Evolutionary conservation across 2,888 invertebrate genomes (phyloP), one percentile per base, ranked within the genome.

Genomic region (Agrotis puta): DNA sequence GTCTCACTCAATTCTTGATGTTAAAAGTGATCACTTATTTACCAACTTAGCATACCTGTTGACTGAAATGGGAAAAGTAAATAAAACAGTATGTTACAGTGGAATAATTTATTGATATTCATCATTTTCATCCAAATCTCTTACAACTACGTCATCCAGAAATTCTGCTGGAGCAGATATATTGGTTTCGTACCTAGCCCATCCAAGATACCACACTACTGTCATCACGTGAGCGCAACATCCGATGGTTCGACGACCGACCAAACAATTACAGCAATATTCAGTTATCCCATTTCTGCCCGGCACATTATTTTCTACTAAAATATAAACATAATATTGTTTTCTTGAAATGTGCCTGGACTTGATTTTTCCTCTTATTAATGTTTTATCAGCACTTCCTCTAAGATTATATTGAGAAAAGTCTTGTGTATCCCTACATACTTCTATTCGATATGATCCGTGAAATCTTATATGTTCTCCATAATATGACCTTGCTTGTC

Each of bases 391-490:
- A 59, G 14, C 65, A 62, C 47, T 61, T 66, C 65, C 64, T 66
- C 65, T 64, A 0, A 64, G 54, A 58, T 58, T 58, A 58, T 58
- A 58, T 16, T 58, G 58, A 43, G 43, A 58, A 62, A 62, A 62
- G 1, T 64, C 63, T 64, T 64, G 64, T 62, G 20, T 64, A 1
- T 62, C 64, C 45, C 63, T 45, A 62, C 63, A 64, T 64, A 64
- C 2, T 64, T 64, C 45, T 47, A 62, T 63, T 18, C 63, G 2
- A 48, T 65, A 64, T 43, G 66, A 65, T 66, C 66, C 66, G 1
- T 67, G 66, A 65, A 67, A 67, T 9, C 50, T 3, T 2, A 66
- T 64, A 64, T 66, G 65, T 64, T 66, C 66, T 0, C 66, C 66
- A 0, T 67, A 66, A 1, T 65, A 66, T 0, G 67, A 65, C 0